Evolutionary conservation across 2,888 invertebrate genomes (phyloP).

Genomic region (Drosophila atripex): DNA sequence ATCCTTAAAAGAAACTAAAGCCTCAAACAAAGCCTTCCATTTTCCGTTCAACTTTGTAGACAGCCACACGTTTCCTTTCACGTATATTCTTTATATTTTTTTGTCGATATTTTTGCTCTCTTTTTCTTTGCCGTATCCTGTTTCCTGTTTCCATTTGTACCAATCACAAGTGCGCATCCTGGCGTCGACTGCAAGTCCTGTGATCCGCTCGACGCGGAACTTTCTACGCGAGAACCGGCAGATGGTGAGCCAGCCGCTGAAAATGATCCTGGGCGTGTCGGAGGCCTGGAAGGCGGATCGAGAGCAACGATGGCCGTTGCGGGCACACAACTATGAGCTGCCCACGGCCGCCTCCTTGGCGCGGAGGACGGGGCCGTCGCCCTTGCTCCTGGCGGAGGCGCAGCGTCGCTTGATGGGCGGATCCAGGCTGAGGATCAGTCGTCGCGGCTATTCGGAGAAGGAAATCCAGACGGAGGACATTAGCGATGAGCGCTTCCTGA

Average conservation of each 20-base stretch:
- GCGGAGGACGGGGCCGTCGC: constrained; percentile 18
- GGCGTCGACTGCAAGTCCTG: not conserved
- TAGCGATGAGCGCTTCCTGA: constrained; percentile 57
- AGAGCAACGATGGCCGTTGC: not conserved
- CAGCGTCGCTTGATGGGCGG: not conserved
- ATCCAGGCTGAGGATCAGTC: not conserved
- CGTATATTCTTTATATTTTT: constrained; percentile 9
- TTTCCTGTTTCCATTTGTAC: constrained; percentile 4
- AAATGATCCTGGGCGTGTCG: not conserved
- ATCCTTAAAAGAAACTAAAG: too few relatives aligned
- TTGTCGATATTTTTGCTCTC: not conserved
- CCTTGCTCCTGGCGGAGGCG: not conserved
- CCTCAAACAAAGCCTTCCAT: constrained; percentile 1
- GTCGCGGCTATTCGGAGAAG: constrained; percentile 46
- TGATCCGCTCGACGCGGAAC: constrained; percentile 44
- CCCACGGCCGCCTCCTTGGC: constrained; percentile 48
- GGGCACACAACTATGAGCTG: constrained; percentile 35
- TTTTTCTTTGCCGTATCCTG: not conserved
- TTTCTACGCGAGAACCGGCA: constrained; percentile 57
- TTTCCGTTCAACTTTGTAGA: constrained; percentile 9
- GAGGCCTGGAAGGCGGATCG: not conserved
- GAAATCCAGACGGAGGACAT: constrained; percentile 64
- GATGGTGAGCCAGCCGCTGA: constrained; percentile 36
- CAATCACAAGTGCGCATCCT: constrained; percentile 8
- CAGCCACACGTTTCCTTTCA: constrained; percentile 11